phyloP scores from a whole-genome alignment of 2,113 vertebrate genomes.

The Bombycilla garrulus region DNA sequence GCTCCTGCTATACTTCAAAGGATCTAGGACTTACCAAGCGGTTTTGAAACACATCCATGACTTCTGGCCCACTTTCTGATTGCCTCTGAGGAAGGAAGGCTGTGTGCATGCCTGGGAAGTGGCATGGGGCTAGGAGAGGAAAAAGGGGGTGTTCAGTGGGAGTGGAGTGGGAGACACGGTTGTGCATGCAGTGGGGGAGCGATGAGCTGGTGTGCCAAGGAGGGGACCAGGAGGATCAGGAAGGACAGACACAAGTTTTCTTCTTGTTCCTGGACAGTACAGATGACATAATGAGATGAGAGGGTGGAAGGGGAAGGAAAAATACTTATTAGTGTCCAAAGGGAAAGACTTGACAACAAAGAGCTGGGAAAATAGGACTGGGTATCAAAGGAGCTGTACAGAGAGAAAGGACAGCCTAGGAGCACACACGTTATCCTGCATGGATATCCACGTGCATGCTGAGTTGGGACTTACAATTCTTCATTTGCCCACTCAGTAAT shows the following conservation, averaged over 20 bases:
- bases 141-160: background rate
- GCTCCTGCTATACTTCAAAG: constrained; percentile 38
- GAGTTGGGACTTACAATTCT: background rate
- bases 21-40: background rate
- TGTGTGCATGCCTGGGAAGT: background rate
- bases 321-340: background rate
- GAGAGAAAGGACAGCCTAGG: background rate
- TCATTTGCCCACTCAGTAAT: background rate
- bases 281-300: background rate
- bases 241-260: background rate
- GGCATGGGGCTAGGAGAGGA: background rate
- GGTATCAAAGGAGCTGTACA: background rate
- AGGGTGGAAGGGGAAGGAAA: background rate
- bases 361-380: background rate
- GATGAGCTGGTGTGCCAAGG: background rate
- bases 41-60: constrained; percentile 55
- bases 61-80: constrained; percentile 48
- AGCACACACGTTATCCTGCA: background rate
- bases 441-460: background rate
- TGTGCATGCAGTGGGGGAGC: rapidly evolving
- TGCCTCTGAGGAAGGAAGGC: background rate
- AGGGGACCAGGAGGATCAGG: background rate
- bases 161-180: background rate
- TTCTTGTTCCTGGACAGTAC: background rate
- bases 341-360: background rate